A percentile compares a stretch with the other conserved stretches of the same genome.
These are phyloP conservation scores for Gari tellinella DNA, from an alignment of 2,888 invertebrate genomes.

Conservation along the genomic window DNA sequence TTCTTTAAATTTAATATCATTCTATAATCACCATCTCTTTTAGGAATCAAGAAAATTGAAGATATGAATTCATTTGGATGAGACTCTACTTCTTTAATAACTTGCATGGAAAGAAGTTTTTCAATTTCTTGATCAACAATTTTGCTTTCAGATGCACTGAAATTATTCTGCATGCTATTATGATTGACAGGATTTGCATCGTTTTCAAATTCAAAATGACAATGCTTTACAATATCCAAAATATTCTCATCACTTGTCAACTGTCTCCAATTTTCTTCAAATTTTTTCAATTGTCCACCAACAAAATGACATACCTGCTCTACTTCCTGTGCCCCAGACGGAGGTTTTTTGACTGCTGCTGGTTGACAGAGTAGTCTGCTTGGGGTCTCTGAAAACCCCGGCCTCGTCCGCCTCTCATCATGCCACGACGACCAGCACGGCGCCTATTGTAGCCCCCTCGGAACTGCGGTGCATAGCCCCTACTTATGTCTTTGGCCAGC, in stretches of 20 bases:
- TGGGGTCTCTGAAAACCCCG: too few species aligned
- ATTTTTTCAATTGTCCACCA: constrained; percentile 33
- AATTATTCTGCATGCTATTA: constrained; percentile 5
- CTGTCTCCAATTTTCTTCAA: constrained; percentile 33
- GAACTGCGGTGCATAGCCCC: too few species aligned
- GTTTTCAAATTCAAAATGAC: constrained; percentile 15
- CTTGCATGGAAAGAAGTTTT: constrained; percentile 18
- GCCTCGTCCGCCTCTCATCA: too few species aligned
- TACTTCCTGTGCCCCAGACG: neutral
- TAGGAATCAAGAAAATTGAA: constrained; percentile 41
- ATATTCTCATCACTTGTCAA: constrained; percentile 29
- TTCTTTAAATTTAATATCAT: constrained; percentile 51
- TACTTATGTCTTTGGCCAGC: too few species aligned
- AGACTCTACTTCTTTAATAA: constrained; percentile 7
- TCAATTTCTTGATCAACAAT: constrained; percentile 26
- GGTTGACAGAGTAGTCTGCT: too few species aligned
- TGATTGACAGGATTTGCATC: neutral
- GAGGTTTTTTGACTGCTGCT: constrained; percentile 19
- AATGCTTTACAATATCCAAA: constrained; percentile 33
- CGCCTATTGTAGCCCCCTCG: too few species aligned
- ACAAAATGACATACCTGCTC: constrained; percentile 5
- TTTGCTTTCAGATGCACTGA: constrained; percentile 6
- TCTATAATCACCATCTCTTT: constrained; percentile 46
- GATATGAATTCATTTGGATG: constrained; percentile 12
- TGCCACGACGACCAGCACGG: too few species aligned